phyloP scores from a whole-genome alignment of 2,888 invertebrate species.

The Drosophila neutralis region DNA sequence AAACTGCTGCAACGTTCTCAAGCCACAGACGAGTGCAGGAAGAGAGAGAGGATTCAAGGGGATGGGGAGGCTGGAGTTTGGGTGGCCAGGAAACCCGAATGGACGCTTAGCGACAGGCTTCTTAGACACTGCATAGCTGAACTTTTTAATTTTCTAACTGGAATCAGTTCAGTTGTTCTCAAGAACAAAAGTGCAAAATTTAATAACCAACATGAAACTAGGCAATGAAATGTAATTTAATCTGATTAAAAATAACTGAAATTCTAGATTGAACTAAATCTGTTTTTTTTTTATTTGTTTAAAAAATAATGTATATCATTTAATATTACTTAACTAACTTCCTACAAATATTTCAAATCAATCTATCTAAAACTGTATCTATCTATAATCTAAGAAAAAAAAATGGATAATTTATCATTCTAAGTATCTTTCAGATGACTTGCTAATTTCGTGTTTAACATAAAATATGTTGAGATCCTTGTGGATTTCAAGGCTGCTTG shows the following conservation, averaged over 20 bases:
- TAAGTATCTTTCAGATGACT: not conserved
- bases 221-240: not conserved
- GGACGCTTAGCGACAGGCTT: conserved; percentile 8
- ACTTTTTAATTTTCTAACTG: not conserved
- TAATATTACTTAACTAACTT: not conserved
- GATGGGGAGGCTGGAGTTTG: not conserved
- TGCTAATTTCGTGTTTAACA: not conserved
- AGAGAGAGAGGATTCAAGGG: not conserved
- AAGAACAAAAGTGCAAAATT: not conserved
- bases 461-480: not conserved
- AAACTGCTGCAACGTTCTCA: conserved; percentile 49
- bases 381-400: not conserved
- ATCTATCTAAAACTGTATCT: not conserved
- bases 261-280: not conserved
- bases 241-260: not conserved
- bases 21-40: conserved; percentile 16
- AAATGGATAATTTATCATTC: not conserved
- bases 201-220: not conserved
- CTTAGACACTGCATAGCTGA: not conserved
- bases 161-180: not conserved
- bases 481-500: not conserved
- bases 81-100: conserved; percentile 1
- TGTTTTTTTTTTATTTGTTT: not conserved
- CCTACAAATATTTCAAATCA: not conserved
- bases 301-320: not conserved